phyloP scores from a whole-genome alignment of 1,140 invertebrate species.

The Protaetia brevitarsis region DNA sequence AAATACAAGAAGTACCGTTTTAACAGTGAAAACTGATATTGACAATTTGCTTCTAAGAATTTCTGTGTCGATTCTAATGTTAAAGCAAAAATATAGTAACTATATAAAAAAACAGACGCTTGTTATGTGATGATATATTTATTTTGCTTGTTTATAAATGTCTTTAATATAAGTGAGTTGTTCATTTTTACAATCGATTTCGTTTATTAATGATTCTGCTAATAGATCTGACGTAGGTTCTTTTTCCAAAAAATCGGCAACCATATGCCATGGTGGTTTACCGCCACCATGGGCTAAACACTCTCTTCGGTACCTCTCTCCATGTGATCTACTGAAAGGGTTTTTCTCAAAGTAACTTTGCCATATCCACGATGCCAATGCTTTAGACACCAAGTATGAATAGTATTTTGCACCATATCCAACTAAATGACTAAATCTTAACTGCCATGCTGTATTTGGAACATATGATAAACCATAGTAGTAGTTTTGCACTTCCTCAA shows the following conservation, averaged over 20 bases:
- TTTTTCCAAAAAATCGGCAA: slow-evolving; percentile 69
- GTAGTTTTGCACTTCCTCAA: slow-evolving; percentile 73
- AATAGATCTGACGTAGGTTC: slow-evolving; percentile 62
- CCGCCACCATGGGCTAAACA: slow-evolving; percentile 88
- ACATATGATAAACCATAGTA: slow-evolving; percentile 88
- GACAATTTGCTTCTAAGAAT: too few relatives aligned
- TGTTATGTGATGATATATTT: background rate
- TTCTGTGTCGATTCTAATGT: too few relatives aligned
- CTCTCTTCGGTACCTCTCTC: slow-evolving; percentile 72
- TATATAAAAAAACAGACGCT: background rate
- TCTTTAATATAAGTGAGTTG: background rate
- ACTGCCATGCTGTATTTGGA: slow-evolving; percentile 90
- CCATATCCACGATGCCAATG: slow-evolving; percentile 93
- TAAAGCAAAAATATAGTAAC: background rate
- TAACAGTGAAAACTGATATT: too few relatives aligned
- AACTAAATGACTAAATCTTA: slow-evolving; percentile 93
- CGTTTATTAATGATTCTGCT: slow-evolving; percentile 56
- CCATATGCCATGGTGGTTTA: slow-evolving; percentile 68
- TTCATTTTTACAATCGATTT: slow-evolving; percentile 50
- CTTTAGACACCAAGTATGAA: slow-evolving; percentile 91
- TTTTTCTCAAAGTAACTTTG: slow-evolving; percentile 79
- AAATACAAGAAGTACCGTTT: too few relatives aligned
- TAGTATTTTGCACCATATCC: slow-evolving; percentile 99
- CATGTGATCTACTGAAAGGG: slow-evolving; percentile 74
- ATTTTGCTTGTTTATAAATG: background rate